phyloP scores from a whole-genome alignment of 2,888 invertebrate genomes.

The Rhaphigaster nebulosa region DNA sequence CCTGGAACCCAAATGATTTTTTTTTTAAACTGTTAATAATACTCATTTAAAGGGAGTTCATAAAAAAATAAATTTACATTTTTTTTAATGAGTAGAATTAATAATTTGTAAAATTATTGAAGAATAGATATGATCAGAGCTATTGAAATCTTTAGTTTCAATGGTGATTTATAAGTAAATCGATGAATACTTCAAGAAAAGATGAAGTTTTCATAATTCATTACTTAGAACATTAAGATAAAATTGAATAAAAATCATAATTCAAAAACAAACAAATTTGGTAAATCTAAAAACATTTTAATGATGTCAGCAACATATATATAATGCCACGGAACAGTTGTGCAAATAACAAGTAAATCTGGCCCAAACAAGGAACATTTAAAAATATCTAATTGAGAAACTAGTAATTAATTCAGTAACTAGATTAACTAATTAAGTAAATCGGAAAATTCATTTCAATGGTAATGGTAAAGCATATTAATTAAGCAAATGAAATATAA shows the following conservation, averaged over 20 bases:
- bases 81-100: background rate
- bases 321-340: background rate
- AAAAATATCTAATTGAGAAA: background rate
- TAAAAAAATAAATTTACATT: background rate
- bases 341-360: background rate
- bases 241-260: too few species aligned
- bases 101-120: background rate
- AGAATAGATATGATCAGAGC: background rate
- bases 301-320: background rate
- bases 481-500: background rate
- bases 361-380: background rate
- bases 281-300: background rate
- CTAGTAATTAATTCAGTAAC: too few species aligned
- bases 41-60: background rate
- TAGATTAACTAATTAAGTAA: background rate
- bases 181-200: background rate
- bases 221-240: background rate
- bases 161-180: background rate
- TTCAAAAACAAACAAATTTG: too few species aligned
- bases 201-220: background rate
- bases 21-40: background rate
- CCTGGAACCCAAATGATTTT: background rate
- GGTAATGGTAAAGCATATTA: background rate
- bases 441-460: background rate
- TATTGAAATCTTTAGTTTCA: background rate